These are phyloP conservation scores for Lissocephala sabroskyi DNA, from an alignment of 2,888 invertebrate genomes.

Conservation along the genomic window DNA sequence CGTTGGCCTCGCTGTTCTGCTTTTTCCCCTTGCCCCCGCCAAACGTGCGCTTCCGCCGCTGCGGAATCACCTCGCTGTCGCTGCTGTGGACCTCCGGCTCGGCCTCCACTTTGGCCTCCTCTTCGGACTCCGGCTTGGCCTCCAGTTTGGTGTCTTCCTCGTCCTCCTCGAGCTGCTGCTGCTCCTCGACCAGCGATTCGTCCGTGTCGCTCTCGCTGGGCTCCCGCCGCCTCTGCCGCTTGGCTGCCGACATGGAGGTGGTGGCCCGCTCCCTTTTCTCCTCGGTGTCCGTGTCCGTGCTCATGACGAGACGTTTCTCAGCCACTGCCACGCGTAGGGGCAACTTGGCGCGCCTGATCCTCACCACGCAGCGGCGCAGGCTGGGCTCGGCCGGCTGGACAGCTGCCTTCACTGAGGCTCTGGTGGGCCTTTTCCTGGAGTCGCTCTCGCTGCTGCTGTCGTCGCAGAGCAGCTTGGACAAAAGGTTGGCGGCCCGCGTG, in stretches of 20 bases:
- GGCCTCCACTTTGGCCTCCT: conserved; percentile 21
- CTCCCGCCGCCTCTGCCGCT: conserved; percentile 18
- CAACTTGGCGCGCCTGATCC: conserved; percentile 38
- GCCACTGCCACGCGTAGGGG: neutral
- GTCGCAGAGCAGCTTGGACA: neutral
- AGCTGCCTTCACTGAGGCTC: neutral
- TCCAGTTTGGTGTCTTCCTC: conserved; percentile 5
- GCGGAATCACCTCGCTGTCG: conserved; percentile 66
- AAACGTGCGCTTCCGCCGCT: conserved; percentile 58
- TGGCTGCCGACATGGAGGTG: conserved; percentile 18
- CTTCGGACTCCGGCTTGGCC: conserved; percentile 21
- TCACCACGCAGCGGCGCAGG: conserved; percentile 46
- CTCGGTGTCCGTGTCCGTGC: conserved; percentile 37
- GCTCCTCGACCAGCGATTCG: conserved; percentile 13
- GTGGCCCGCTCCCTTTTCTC: conserved; percentile 32
- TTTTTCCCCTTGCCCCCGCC: conserved; percentile 29
- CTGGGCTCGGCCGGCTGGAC: conserved; percentile 21
- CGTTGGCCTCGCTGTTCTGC: conserved; percentile 38
- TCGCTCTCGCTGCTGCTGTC: neutral
- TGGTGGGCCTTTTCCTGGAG: neutral
- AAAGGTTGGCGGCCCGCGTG: neutral
- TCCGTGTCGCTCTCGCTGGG: conserved; percentile 20
- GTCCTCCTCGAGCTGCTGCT: conserved; percentile 6
- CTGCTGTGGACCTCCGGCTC: conserved; percentile 42
- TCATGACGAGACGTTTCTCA: conserved; percentile 40